phyloP scores from a whole-genome alignment of 2,797 vertebrate species.

The Lithobates sylvaticus region DNA sequence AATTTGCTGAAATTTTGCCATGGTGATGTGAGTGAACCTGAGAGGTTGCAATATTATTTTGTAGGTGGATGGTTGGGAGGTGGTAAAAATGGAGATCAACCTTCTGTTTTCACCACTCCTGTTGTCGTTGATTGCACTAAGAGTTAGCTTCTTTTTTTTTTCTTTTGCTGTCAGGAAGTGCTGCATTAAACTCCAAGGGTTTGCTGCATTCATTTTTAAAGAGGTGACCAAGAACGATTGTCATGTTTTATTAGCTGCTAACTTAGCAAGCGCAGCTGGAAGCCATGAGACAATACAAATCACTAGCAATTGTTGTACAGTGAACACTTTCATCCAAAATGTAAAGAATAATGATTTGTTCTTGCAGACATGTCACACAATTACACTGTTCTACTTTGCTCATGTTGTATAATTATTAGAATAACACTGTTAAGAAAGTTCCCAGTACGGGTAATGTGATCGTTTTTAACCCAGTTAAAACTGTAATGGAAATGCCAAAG shows the following conservation, averaged over 20 bases:
- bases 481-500: not conserved
- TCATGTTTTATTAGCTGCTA: not conserved
- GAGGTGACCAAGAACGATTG: slow-evolving; percentile 9
- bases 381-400: slow-evolving; percentile 6
- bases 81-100: too few relatives aligned
- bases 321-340: slow-evolving; percentile 2
- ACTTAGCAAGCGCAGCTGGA: slow-evolving; percentile 2
- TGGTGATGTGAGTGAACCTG: too few relatives aligned
- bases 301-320: slow-evolving; percentile 28
- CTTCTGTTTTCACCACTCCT: too few relatives aligned
- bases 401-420: slow-evolving; percentile 18
- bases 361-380: slow-evolving; percentile 13
- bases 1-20: too few relatives aligned
- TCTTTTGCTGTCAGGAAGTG: not conserved
- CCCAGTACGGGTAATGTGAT: not conserved
- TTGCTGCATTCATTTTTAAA: not conserved
- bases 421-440: slow-evolving; percentile 5
- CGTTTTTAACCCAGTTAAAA: slow-evolving; percentile 2
- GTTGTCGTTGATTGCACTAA: too few relatives aligned
- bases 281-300: slow-evolving; percentile 8
- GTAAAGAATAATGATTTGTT: slow-evolving; percentile 25
- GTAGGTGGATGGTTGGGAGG: too few relatives aligned
- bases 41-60: too few relatives aligned
- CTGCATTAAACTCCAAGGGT: not conserved
- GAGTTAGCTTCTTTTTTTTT: not conserved